Evolutionary conservation across 2,888 invertebrate genomes (phyloP).

Genomic region (Acholoe squamosa): DNA sequence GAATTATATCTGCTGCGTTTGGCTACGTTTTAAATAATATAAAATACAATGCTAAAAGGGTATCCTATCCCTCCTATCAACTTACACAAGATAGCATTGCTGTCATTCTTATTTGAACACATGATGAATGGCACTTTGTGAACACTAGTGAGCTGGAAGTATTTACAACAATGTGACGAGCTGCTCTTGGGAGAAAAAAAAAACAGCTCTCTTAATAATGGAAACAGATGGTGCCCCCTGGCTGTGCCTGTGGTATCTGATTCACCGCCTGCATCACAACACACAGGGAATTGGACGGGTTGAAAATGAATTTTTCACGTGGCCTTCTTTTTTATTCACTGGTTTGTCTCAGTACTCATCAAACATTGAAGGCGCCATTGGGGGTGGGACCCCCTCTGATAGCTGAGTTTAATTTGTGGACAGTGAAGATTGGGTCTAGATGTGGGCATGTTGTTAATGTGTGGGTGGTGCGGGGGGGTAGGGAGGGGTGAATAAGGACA

Average conservation of each 20-base stretch:
- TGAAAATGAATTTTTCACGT: slow-evolving; percentile 17
- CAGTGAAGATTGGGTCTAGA: neutral
- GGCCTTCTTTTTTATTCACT: neutral
- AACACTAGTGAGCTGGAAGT: too few relatives aligned
- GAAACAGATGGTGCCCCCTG: slow-evolving; percentile 21
- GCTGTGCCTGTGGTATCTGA: neutral
- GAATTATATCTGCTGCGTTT: too few relatives aligned
- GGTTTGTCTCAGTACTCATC: neutral
- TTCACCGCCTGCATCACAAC: neutral
- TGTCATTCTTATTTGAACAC: too few relatives aligned
- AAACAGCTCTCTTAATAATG: neutral
- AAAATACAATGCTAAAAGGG: too few relatives aligned
- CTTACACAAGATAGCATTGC: too few relatives aligned
- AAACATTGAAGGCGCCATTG: neutral
- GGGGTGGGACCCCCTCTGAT: too few relatives aligned
- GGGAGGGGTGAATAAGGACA: slow-evolving; percentile 20
- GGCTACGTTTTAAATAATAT: too few relatives aligned
- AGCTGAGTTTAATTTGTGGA: neutral
- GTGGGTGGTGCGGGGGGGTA: neutral
- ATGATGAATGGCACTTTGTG: too few relatives aligned
- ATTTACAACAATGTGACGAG: too few relatives aligned
- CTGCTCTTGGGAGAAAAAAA: too few relatives aligned
- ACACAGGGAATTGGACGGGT: neutral
- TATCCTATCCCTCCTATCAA: too few relatives aligned
- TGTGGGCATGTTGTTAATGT: neutral